Conservation (phyloP, 1,140 invertebrate genomes). For the Euglossa dilemma region DNA sequence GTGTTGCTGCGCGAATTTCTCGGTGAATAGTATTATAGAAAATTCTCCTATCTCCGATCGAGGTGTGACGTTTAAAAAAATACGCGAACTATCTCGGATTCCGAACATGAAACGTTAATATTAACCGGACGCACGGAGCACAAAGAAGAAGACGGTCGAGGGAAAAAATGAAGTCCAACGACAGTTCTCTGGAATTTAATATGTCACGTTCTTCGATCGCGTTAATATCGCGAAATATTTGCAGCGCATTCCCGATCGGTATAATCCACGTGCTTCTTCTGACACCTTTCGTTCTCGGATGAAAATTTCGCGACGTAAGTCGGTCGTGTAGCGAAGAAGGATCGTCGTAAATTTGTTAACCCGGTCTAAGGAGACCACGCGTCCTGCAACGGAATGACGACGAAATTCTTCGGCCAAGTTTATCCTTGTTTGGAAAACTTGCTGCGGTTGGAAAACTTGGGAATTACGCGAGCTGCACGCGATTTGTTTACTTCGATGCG, state of each 20-base stretch:
- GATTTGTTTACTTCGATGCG: background rate
- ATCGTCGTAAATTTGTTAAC: slow-evolving; percentile 37
- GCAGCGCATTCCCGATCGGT: background rate
- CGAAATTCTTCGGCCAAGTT: slow-evolving; percentile 42
- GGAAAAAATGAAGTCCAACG: background rate
- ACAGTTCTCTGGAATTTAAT: slow-evolving; percentile 6
- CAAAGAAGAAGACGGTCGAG: background rate
- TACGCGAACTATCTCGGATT: too few relatives aligned
- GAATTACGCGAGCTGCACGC: background rate
- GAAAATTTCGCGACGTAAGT: slow-evolving; percentile 4
- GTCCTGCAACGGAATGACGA: background rate
- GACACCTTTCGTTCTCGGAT: background rate
- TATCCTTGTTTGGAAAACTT: background rate
- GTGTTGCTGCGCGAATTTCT: too few relatives aligned
- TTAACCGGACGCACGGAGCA: too few relatives aligned
- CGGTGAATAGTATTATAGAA: too few relatives aligned
- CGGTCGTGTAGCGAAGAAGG: background rate
- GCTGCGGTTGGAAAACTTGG: slow-evolving; percentile 13
- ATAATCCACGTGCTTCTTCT: slow-evolving; percentile 1
- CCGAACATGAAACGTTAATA: too few relatives aligned
- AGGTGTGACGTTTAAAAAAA: too few relatives aligned
- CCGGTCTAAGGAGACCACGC: background rate
- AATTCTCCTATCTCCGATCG: too few relatives aligned
- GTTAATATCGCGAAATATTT: background rate
- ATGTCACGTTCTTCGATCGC: background rate